Evolutionary conservation across 2,113 vertebrate genomes (phyloP).

Genomic region (Rana temporaria): DNA sequence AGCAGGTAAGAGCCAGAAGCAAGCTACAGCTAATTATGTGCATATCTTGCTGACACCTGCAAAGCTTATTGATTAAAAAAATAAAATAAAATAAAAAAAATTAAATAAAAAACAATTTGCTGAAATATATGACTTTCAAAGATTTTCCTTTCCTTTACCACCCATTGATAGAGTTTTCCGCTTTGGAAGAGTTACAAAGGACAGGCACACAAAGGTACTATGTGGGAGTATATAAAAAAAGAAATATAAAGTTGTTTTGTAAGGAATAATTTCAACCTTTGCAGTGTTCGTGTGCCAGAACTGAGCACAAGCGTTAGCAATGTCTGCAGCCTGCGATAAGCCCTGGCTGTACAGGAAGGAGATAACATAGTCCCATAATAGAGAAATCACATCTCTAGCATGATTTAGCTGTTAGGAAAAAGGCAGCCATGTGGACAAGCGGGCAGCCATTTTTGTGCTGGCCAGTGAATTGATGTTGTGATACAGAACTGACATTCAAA

Average conservation of each 20-base stretch:
- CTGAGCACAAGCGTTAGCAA: constrained; percentile 40
- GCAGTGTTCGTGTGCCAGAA: constrained; percentile 43
- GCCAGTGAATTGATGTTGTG: neutral
- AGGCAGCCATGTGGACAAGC: constrained; percentile 35
- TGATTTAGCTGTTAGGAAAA: constrained; percentile 26
- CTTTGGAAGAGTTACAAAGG: constrained; percentile 25
- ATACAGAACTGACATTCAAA: constrained; percentile 11
- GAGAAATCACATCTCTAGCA: constrained; percentile 49
- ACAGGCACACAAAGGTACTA: constrained; percentile 5
- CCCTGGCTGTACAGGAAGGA: constrained; percentile 13
- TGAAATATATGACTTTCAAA: constrained; percentile 33
- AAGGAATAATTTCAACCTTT: constrained; percentile 41
- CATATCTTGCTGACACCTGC: constrained; percentile 6
- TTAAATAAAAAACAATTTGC: neutral
- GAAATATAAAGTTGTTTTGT: constrained; percentile 20
- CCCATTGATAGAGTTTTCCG: constrained; percentile 10
- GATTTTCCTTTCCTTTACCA: constrained; percentile 31
- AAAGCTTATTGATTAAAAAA: neutral
- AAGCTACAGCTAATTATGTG: neutral
- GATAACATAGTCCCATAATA: constrained; percentile 28
- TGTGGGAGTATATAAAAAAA: constrained; percentile 24
- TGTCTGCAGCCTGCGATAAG: constrained; percentile 49
- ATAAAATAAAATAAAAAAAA: neutral
- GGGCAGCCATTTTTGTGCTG: constrained; percentile 8
- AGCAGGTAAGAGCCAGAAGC: too few species aligned